Conservation (phyloP, 2,113 vertebrate species). For the Camarhynchus parvulus region DNA sequence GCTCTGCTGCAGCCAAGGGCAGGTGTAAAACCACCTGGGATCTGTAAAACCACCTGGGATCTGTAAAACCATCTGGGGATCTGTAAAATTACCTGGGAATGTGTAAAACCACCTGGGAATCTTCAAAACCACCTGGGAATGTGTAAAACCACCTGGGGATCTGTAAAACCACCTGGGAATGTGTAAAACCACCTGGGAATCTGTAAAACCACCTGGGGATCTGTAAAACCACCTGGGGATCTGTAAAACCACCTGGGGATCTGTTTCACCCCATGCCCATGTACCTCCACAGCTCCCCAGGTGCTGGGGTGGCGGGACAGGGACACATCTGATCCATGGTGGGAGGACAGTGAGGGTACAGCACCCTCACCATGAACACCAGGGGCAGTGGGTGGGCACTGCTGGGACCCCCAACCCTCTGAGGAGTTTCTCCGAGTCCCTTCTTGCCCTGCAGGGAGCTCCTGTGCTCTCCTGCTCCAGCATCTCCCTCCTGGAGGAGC, state of each 20-base stretch:
- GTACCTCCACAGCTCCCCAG: fast-evolving
- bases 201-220: too few species aligned
- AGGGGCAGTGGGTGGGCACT: not conserved
- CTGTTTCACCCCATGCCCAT: not conserved
- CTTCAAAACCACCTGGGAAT: too few species aligned
- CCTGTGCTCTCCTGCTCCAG: not conserved
- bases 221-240: too few species aligned
- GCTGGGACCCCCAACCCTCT: not conserved
- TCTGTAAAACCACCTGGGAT: too few species aligned
- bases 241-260: not conserved
- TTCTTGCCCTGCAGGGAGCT: not conserved
- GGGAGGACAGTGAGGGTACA: not conserved
- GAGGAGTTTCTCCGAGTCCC: not conserved
- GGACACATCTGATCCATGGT: not conserved
- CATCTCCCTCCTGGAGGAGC: not conserved
- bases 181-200: too few species aligned
- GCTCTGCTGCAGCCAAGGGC: not conserved
- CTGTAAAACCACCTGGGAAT: too few species aligned
- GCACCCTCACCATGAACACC: not conserved
- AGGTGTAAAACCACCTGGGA: not conserved
- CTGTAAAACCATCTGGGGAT: too few species aligned
- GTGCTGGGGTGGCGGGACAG: not conserved
- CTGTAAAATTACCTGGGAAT: too few species aligned
- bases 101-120: not conserved
- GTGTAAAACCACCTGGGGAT: too few species aligned